Evolutionary conservation across 1,140 invertebrate genomes (phyloP).

Genomic region (Trypoxylus dichotomus): DNA sequence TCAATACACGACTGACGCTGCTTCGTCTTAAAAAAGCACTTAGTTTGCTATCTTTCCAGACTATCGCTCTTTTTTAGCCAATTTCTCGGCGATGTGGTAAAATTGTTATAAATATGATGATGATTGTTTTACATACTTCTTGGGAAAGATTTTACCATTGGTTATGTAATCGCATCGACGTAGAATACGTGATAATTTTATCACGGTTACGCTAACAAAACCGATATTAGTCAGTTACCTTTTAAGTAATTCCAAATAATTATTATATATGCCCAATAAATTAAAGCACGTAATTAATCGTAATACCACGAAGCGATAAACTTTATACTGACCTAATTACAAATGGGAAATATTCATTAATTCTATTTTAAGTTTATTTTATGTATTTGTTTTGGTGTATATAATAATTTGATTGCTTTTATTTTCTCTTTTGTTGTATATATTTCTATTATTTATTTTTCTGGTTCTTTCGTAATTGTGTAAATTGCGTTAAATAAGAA

Average conservation of each 20-base stretch:
- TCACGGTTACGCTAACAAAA: not conserved
- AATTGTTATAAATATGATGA: not conserved
- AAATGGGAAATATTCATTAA: no score
- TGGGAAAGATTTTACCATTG: not conserved
- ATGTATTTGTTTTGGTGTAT: constrained; percentile 8
- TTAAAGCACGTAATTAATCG: not conserved
- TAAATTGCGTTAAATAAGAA: not conserved
- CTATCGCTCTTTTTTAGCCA: not conserved
- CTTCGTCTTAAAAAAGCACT: not conserved
- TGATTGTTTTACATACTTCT: not conserved
- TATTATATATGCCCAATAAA: constrained; percentile 21
- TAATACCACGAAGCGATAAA: not conserved
- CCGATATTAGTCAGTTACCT: not conserved
- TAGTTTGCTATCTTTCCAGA: not conserved
- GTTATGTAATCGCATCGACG: not conserved
- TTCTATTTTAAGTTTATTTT: not conserved
- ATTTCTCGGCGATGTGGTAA: not conserved
- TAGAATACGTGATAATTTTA: not conserved
- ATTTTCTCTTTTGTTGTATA: not conserved
- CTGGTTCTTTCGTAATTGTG: not conserved
- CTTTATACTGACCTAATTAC: no score
- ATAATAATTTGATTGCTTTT: not conserved
- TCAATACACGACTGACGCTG: not conserved
- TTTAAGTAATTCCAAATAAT: not conserved
- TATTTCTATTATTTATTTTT: not conserved